Evolutionary conservation across 2,888 invertebrate species (phyloP), one percentile per base, ranked within the genome.

Genomic region (Ochropleura leucogaster): DNA sequence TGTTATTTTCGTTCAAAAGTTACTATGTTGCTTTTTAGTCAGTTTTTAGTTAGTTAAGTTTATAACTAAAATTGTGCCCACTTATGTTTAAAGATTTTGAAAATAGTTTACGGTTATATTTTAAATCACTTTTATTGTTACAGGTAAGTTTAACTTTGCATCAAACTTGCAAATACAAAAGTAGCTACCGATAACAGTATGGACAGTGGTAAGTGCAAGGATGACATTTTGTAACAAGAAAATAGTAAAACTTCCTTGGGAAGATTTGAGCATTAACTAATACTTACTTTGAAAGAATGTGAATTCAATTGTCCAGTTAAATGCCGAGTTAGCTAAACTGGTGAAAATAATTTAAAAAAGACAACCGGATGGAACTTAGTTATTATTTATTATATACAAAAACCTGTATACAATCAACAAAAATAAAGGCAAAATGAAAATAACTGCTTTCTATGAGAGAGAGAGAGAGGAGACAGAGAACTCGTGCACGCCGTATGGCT

Each of bases 81-180:
- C 20, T 46, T 14, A 49, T 5, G 12, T 3, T 47, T 51, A 5
- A 20, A 3, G 6, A 55, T 53, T 40, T 55, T n/a, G 51, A 47
- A 47, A 77, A 40, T 76, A 7, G 5, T 12, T 30, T 18, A 42
- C 42, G 12, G 6, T 12, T 42, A 44, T 7, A 51, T 0, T 59
- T 62, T 4, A 18, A 14, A 82, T 16, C 9, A 0, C 0, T 20
- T 30, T 46, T 49, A 62, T 12, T 72, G 55, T 82, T 82, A 53
- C 82, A 82, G 82, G 82, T 82, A 80, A 84, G 84, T 59, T 44
- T 20, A 68, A 57, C n/a, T 63, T 12, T 53, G 0, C 7, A 14
- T 30, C 14, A 4, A 9, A 46, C 16, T n/a, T 14, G n/a, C 63
- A 57, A 12, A 59, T 55, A 30, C 49, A 51, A 4, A 51, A 14